Base-by-base conservation (phyloP, 2,888 invertebrate genomes). In the Teinopalpus imperialis region DNA sequence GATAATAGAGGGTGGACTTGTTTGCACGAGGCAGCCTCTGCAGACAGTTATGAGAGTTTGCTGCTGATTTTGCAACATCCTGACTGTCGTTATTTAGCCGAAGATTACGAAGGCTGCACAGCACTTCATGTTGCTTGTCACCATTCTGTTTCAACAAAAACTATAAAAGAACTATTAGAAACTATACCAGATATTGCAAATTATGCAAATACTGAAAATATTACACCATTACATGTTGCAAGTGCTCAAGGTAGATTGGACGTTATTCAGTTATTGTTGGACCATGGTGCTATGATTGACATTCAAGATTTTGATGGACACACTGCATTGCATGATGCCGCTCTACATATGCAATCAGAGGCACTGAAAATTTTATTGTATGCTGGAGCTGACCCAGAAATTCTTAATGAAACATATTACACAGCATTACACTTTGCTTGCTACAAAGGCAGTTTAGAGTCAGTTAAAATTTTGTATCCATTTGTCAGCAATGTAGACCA, bases 1-100 rank as follows among this genome's bases (percentile, higher is more conserved):
- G 90, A 90, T 54, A 89, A 90, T 48, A 74, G 90, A 59, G 90
- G 90, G 3, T 90, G 90, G 89, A 90, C 90, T 0, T 82, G 89
- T 43, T 67, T 90, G 1, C 90, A 90, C 37, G 90, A 90, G 69
- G 90, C 90, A 1, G 89, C 90, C 1, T 77, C 74, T 6, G 68
- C 63, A 26, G 82, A 89, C 50, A 80, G 78, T 46, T 80, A 77
- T 36, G 75, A 86, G 47, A 69, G 82, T 36, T 51, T 89, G 18
- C 32, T 64, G 42, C 49, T 80, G 2, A 83, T 89, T 48, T 53
- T 89, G 52, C 69, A 77, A 26, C 72, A 80, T 40, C 67, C 68
- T 5, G 63, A 64, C 30, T 80, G 78, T 41, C 62, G 83, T 48
- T 74, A 74, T 2, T 52, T 81, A 8, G 70, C 74, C 1, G 82